These are phyloP conservation scores for Caiman crocodilus DNA, from an alignment of 2,797 vertebrate species.

Conservation along the genomic window DNA sequence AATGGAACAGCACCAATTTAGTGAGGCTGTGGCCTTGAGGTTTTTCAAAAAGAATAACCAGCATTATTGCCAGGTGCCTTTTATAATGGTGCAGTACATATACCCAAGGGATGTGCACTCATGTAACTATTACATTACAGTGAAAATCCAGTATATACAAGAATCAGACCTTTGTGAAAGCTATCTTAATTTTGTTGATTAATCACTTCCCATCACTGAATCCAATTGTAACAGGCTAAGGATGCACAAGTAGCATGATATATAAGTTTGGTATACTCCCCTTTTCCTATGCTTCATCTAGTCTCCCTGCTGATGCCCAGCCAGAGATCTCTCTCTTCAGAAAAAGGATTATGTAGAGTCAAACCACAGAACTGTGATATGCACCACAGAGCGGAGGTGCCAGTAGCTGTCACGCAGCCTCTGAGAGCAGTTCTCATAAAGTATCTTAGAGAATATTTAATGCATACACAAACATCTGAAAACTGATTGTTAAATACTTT, in stretches of 20 bases:
- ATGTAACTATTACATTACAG: no score
- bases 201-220: neutral
- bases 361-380: no score
- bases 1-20: neutral
- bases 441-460: neutral
- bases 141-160: no score
- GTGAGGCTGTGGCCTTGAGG: neutral
- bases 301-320: neutral
- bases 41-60: neutral
- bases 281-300: neutral
- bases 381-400: neutral
- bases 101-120: no score
- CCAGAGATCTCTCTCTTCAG: neutral
- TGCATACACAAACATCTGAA: neutral
- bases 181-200: neutral
- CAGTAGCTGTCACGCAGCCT: neutral
- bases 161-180: neutral
- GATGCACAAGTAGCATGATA: neutral
- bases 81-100: neutral
- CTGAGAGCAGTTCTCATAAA: neutral
- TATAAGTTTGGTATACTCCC: neutral
- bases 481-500: neutral
- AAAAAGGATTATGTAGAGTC: neutral
- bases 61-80: neutral
- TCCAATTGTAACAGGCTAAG: neutral